Conservation (phyloP, 1,140 invertebrate genomes). For the Lepidurus packardi region DNA sequence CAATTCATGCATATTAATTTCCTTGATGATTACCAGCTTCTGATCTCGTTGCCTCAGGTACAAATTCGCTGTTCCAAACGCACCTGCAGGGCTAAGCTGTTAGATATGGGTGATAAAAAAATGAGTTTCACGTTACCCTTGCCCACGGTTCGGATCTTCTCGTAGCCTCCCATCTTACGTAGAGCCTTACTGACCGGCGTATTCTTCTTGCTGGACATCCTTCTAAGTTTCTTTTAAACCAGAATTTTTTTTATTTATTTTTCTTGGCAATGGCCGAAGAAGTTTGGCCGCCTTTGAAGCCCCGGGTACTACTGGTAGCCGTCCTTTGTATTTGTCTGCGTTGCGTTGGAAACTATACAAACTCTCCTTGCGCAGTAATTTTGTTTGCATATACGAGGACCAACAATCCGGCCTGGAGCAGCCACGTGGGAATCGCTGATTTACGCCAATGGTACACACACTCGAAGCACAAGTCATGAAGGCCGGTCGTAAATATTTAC, state of each 20-base stretch:
- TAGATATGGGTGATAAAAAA: constrained; percentile 23
- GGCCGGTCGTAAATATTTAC: too few relatives aligned
- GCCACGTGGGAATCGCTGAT: too few relatives aligned
- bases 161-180: constrained; percentile 46
- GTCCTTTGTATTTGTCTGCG: background rate
- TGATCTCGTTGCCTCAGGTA: constrained; percentile 61
- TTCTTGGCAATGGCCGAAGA: background rate
- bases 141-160: constrained; percentile 56
- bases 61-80: constrained; percentile 67
- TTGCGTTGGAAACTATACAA: background rate
- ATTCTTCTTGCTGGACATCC: background rate
- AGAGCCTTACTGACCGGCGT: background rate
- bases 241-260: background rate
- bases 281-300: background rate
- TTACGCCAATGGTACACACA: too few relatives aligned
- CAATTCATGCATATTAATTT: constrained; percentile 68
- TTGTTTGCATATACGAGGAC: background rate
- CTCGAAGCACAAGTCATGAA: too few relatives aligned
- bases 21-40: constrained; percentile 65
- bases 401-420: background rate
- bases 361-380: background rate
- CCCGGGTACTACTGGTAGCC: background rate
- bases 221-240: background rate
- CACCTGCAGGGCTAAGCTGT: constrained; percentile 49
- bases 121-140: constrained; percentile 46